Conservation (phyloP, 2,888 invertebrate genomes). For the Gastrophysa polygoni region DNA sequence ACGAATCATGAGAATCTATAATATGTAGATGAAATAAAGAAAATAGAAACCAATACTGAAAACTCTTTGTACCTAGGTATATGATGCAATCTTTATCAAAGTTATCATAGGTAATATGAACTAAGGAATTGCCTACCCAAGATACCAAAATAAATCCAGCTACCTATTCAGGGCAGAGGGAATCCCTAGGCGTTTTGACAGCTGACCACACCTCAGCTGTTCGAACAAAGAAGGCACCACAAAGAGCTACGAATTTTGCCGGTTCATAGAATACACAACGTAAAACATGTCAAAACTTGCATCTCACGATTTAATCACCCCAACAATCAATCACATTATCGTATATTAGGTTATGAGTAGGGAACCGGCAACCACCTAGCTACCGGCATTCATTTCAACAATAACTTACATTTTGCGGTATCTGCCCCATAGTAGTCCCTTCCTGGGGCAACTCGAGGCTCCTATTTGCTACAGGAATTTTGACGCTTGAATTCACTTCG, state of each 20-base stretch:
- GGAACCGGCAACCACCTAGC: background rate
- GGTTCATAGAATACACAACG: background rate
- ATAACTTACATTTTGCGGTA: slow-evolving; percentile 57
- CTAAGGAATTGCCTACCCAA: too few species aligned
- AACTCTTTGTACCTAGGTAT: too few species aligned
- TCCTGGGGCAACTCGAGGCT: slow-evolving; percentile 56
- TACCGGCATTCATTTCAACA: background rate
- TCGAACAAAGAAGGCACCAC: slow-evolving; percentile 20
- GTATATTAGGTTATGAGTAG: background rate
- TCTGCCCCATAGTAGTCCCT: slow-evolving; percentile 59
- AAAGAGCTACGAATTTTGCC: slow-evolving; percentile 20
- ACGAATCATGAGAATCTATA: too few species aligned
- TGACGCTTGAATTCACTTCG: slow-evolving; percentile 40
- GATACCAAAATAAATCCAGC: background rate
- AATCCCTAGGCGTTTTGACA: slow-evolving; percentile 15
- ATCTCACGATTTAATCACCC: background rate
- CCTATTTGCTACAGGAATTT: slow-evolving; percentile 59
- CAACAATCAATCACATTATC: too few species aligned
- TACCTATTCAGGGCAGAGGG: background rate
- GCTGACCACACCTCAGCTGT: slow-evolving; percentile 29
- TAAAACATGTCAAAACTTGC: slow-evolving; percentile 4
- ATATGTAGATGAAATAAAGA: too few species aligned
- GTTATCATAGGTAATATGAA: too few species aligned
- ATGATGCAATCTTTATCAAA: background rate
- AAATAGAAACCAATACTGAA: too few species aligned